Base-by-base conservation (phyloP, 2,797 vertebrate genomes). In the Phrynocephalus vlangalii region DNA sequence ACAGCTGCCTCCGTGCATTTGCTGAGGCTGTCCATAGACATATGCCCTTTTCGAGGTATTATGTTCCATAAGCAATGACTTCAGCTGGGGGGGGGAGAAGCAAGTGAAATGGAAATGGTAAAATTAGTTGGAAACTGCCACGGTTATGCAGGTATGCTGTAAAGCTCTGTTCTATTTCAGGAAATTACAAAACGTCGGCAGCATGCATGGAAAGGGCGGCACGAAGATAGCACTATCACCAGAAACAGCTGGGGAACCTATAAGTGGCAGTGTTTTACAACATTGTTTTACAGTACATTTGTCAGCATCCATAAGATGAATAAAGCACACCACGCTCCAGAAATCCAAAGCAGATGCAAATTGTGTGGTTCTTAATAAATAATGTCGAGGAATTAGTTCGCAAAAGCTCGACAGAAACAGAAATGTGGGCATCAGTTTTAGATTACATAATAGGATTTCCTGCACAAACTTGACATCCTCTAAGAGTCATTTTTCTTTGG, bases 11-110 rank as follows among this genome's bases (percentile, higher is more conserved):
- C 67, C 63, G 0, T 68, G 22, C 48, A 63, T 33, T 60, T 13
- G 5, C 79, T 70, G 18, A 22, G 30, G 77, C 9, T 30, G 50
- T 79, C 10, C 7, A 30, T 33, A 60, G 5, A 75, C 9, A 56
- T 71, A 16, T 11, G 73, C 70, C 66, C 70, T 82, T 87, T 66
- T 78, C 77, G 56, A 8, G 78, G 30, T 83, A 73, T 83, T 72
- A 56, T 24, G 24, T 73, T 89, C 56, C 66, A 5, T 50, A 7
- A 82, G 67, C 18, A 82, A 15, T 72, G 48, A 44, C 22, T 83
- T 72, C 50, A 44, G 28, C 28, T 86, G 66, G 44, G 28, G 79
- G 83, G 63, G 10, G 63, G 11, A 20, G 22, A 83, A 77, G 30
- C 20, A 20, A 11, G 52, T 60, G 24, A 70, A 18, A 28, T 56